Base-by-base conservation (phyloP, 1,140 invertebrate species). In the Penaeus indicus region DNA sequence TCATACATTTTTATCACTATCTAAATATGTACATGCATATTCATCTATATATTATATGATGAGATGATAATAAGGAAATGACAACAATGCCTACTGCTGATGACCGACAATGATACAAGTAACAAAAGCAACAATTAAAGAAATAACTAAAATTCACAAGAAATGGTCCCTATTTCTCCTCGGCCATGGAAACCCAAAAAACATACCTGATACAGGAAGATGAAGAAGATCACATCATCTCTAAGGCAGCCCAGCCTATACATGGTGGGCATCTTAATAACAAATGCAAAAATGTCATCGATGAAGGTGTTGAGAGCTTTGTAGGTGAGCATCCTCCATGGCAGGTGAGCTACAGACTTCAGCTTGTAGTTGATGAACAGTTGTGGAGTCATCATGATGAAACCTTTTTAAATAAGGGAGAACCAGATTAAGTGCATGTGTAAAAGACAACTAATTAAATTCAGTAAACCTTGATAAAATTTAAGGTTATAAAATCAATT, bases 291-390 rank as follows among this genome's bases (percentile, higher is more conserved):
- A 91, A 99, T 98, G 93, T 99, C 99, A 94, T 99, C 99, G 92
- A 99, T 99, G 92, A 99, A 99, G 4, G 99, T 99, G 93, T 99
- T 99, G n/a, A 99, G 95, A 92, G 99, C 99, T 94, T 99, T 99
- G 92, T 99, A 99, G 21, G 98, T 98, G 95, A 99, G 96, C 98
- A 99, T 99, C 84, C 99, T 94, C 98, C 99, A 99, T 5, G 99
- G 99, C 89, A 99, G 94, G 94, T 99, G 99, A 18, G 99, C 99
- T 0, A 99, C 98, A 27, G 98, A 99, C 92, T 99, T 99, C 75
- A 99, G 92, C 94, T 99, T 99, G 93, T 99, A 99, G 93, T 99
- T 99, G 89, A 99, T 99, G 92, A 99, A 99, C 75, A 99, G 93
- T 92, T 99, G 98, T 16, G 99, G 98, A 10, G 98, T 99, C 99